phyloP scores from a whole-genome alignment of 2,113 vertebrate genomes.

The Podilymbus podiceps region DNA sequence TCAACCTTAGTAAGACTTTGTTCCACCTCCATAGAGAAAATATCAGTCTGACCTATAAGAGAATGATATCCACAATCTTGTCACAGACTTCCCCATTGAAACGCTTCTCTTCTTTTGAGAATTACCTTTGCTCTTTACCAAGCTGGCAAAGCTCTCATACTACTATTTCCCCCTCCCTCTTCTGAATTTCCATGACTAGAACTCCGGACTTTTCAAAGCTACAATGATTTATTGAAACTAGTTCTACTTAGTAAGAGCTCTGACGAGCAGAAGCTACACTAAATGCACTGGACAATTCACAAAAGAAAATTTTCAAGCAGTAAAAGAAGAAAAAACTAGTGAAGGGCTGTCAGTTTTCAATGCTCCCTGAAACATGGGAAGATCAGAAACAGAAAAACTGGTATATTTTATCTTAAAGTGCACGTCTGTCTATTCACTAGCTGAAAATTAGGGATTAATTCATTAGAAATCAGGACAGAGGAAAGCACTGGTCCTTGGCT shows the following conservation, averaged over 20 bases:
- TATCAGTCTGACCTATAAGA: background rate
- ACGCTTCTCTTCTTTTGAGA: background rate
- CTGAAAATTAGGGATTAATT: background rate
- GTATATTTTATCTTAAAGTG: background rate
- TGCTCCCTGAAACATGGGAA: background rate
- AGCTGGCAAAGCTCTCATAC: background rate
- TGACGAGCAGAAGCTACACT: constrained; percentile 23
- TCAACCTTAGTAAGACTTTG: background rate
- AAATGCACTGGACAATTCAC: constrained; percentile 43
- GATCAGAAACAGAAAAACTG: background rate
- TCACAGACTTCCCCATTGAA: background rate
- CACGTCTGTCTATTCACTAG: background rate
- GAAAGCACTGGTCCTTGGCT: background rate
- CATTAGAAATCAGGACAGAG: background rate
- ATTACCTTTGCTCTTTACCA: background rate
- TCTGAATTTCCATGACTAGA: background rate
- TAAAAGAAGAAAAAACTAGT: constrained; percentile 25
- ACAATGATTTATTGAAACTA: constrained; percentile 48
- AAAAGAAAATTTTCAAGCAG: constrained; percentile 24
- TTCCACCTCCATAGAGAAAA: background rate
- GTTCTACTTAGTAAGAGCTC: constrained; percentile 19
- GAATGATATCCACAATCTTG: background rate
- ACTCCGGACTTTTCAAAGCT: constrained; percentile 15
- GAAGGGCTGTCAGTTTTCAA: background rate
- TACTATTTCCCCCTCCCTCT: background rate